Base-by-base conservation (phyloP, 2,797 vertebrate species). In the Dallia pectoralis region DNA sequence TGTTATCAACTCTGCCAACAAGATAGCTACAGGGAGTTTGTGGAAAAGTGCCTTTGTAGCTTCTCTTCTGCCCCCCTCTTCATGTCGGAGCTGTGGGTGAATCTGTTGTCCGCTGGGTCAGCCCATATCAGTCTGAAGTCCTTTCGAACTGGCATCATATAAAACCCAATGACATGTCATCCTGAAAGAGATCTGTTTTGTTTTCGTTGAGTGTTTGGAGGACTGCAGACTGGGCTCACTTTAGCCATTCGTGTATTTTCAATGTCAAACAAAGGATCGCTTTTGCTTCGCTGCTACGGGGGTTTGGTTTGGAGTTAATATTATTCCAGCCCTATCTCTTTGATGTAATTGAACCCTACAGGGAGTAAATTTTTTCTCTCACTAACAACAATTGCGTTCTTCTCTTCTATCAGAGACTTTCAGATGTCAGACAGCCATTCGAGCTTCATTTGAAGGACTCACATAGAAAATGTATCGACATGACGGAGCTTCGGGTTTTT, bases 1-100 rank as follows among this genome's bases (percentile, higher is more conserved):
- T 85, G 87, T 93, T 95, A 93, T 95, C 93, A 93, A 93, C 91
- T 90, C 88, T 93, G 93, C 94, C 94, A 94, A 94, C 92, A 95
- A 94, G 91, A 94, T 73, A 85, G 92, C 93, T 92, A 91, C 90
- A 83, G 93, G 94, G 93, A 89, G 91, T 56, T 73, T 85, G 80
- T 85, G 87, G 91, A 64, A 59, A 93, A 94, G 92, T 89, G 93
- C 93, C 93, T 94, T 94, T 93, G 92, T 91, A 93, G 91, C 93
- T 91, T 91, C 91, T 91, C 62, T 70, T 68, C 67, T 76, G 59
- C 59, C 14, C 44, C 59, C 32, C 70, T 18, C 70, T 76, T 76
- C 70, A 47, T 75, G 72, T 63, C 27, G 87, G 86, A 71, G 47
- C 36, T 89, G 86, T 92, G 92, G 90, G 80, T 90, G 93, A 90